Conservation (phyloP, 2,888 invertebrate species). For the Cerastis leucographa region DNA sequence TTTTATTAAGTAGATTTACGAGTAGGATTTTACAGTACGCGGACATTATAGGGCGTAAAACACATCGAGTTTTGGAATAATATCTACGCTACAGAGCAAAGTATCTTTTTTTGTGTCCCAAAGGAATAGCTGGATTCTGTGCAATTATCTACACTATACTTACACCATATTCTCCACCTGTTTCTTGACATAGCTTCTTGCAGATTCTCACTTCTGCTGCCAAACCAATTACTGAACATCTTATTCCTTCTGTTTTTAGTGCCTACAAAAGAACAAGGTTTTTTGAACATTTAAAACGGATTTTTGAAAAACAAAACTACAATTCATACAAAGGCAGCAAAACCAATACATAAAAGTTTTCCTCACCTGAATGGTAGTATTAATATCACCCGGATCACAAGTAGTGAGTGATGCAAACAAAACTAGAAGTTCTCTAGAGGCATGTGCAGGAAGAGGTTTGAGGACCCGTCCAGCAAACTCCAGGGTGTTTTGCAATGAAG, state of each 20-base stretch:
- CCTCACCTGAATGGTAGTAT: constrained; percentile 91
- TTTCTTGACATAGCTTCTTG: constrained; percentile 95
- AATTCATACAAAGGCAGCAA: background rate
- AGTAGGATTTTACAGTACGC: background rate
- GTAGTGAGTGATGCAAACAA: constrained; percentile 98
- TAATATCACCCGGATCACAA: constrained; percentile 98
- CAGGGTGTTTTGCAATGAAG: constrained; percentile 98
- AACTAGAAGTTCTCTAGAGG: constrained; percentile 97
- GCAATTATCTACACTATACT: constrained; percentile 51
- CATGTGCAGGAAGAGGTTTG: constrained; percentile 97
- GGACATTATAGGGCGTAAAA: background rate
- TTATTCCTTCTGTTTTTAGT: constrained; percentile 95
- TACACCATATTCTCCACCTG: constrained; percentile 95
- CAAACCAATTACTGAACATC: constrained; percentile 98
- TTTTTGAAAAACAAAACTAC: background rate
- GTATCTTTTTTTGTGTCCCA: background rate
- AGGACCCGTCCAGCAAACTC: constrained; percentile 96
- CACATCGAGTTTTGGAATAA: background rate
- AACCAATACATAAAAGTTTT: background rate
- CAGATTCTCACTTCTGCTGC: constrained; percentile 98
- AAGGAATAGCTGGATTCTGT: background rate
- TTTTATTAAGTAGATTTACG: background rate
- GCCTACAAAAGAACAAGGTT: constrained; percentile 86
- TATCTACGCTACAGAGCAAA: background rate
- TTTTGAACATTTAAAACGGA: background rate